These are phyloP conservation scores for Scaptodrosophila lebanonensis DNA, from an alignment of 1,140 invertebrate species.

Conservation along the genomic window DNA sequence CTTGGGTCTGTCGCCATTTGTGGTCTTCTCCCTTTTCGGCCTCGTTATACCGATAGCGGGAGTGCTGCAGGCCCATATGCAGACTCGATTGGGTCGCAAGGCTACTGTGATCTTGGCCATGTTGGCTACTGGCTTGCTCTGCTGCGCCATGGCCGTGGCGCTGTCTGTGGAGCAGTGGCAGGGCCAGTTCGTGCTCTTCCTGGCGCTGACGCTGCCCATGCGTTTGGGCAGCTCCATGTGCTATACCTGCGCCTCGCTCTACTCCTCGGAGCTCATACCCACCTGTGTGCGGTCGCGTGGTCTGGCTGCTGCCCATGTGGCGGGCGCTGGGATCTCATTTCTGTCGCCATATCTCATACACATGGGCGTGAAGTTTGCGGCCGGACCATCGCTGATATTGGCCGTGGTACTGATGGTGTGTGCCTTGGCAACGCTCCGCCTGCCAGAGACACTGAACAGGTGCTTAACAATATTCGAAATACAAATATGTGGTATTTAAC, in stretches of 20 bases:
- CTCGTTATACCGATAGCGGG: slow-evolving; percentile 51
- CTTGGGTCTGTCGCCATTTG: slow-evolving; percentile 53
- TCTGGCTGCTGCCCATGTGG: slow-evolving; percentile 50
- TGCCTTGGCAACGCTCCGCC: slow-evolving; percentile 28
- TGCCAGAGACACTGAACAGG: slow-evolving; percentile 64
- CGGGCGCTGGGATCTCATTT: slow-evolving; percentile 51
- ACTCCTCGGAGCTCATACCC: slow-evolving; percentile 52
- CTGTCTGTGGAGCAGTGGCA: slow-evolving; percentile 43
- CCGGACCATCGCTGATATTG: slow-evolving; percentile 48
- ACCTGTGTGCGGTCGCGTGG: slow-evolving; percentile 57
- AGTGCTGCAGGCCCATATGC: slow-evolving; percentile 51
- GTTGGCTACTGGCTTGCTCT: slow-evolving; percentile 50
- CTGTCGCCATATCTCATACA: slow-evolving; percentile 56
- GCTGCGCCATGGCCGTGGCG: slow-evolving; percentile 53
- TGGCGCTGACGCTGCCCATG: slow-evolving; percentile 57
- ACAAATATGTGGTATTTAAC: background rate
- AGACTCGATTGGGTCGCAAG: slow-evolving; percentile 51
- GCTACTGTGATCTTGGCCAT: slow-evolving; percentile 50
- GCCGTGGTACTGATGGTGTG: slow-evolving; percentile 32
- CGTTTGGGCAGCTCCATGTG: slow-evolving; percentile 58
- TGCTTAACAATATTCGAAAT: slow-evolving; percentile 7
- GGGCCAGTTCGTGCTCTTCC: slow-evolving; percentile 38
- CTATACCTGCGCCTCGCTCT: slow-evolving; percentile 55
- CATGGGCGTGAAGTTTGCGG: slow-evolving; percentile 41
- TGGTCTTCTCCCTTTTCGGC: slow-evolving; percentile 60